Evolutionary conservation across 1,140 invertebrate species (phyloP), one percentile per base, ranked within the genome.

Genomic region (Procambarus clarkii): DNA sequence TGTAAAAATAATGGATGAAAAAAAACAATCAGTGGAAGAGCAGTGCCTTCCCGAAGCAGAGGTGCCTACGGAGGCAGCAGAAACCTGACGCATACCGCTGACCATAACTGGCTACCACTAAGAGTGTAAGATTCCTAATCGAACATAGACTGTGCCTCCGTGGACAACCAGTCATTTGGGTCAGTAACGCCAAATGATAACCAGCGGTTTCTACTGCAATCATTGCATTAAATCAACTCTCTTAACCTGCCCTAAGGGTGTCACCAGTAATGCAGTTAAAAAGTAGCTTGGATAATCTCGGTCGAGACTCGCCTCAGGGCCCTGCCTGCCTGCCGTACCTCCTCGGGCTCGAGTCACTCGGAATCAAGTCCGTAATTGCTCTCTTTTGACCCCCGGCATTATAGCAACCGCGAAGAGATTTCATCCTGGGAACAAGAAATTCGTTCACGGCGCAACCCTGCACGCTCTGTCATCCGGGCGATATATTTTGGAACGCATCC

Each of bases 301-400:
- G 24, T 34, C n/a, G 69, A 74, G 69, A 34, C n/a, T 34, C 11
- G 69, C n/a, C 69, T 74, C 5, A 34, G 11, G 69, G 69, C n/a
- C 34, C 21, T 7, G 0, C 69, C 34, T 54, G 8, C 13, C 50
- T 54, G 4, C 50, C 4, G 50, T 54, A 13, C 50, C 60, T 64
- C 60, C 60, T 13, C 60, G 4, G 64, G n/a, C 69, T 74, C 69
- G 5, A 74, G n/a, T 74, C 69, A 74, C 8, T 74, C n/a, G n/a
- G 69, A 74, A 74, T 74, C 69, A 74, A 74, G n/a, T 24, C 69
- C 0, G 69, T 74, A 74, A 74, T 74, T 34, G 69, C n/a, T 74
- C 69, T 74, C 15, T 74, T 74, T 74, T 74, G n/a, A 74, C n/a
- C 64, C 64, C 69, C 69, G 0, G 24, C n/a, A n/a, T 34, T 34